A percentile compares a stretch with the other conserved stretches of the same genome.
phyloP scores from a whole-genome alignment of 2,888 invertebrate genomes.

The Drosophila formosana region DNA sequence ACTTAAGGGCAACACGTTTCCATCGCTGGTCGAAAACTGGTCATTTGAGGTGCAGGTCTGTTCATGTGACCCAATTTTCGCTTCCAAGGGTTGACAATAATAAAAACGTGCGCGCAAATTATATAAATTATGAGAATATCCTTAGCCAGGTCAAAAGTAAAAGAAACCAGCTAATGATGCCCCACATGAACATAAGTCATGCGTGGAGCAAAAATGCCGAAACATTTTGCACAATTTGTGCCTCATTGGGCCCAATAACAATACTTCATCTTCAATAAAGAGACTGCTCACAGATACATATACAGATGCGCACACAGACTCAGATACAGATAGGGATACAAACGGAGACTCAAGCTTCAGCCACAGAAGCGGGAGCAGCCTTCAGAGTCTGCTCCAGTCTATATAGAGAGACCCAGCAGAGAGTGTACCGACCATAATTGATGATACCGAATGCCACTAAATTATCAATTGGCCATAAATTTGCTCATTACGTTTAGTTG shows the following conservation, averaged over 20 bases:
- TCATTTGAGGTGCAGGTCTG: constrained; percentile 6
- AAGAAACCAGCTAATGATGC: constrained; percentile 69
- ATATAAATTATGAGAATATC: constrained; percentile 66
- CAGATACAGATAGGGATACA: constrained; percentile 11
- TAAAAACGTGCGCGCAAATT: constrained; percentile 64
- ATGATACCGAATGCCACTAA: constrained; percentile 85
- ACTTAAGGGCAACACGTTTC: not conserved
- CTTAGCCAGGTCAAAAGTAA: constrained; percentile 47
- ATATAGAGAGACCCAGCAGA: not conserved
- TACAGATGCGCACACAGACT: too few relatives aligned
- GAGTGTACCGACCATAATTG: constrained; percentile 77
- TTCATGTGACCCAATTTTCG: constrained; percentile 64
- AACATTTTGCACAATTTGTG: constrained; percentile 83
- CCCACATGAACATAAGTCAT: constrained; percentile 79
- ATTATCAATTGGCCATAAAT: constrained; percentile 85
- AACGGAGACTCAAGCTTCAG: constrained; percentile 1
- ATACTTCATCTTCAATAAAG: constrained; percentile 81
- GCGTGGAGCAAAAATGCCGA: constrained; percentile 66
- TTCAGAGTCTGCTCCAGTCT: constrained; percentile 18
- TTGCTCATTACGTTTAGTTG: constrained; percentile 83
- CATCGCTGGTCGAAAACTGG: not conserved
- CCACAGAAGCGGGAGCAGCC: constrained; percentile 24
- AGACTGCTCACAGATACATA: constrained; percentile 28
- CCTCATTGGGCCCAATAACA: constrained; percentile 83
- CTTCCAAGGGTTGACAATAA: constrained; percentile 58